These are phyloP conservation scores for Saimiri boliviensis DNA, from an alignment of 2,113 vertebrate species.

Conservation along the genomic window DNA sequence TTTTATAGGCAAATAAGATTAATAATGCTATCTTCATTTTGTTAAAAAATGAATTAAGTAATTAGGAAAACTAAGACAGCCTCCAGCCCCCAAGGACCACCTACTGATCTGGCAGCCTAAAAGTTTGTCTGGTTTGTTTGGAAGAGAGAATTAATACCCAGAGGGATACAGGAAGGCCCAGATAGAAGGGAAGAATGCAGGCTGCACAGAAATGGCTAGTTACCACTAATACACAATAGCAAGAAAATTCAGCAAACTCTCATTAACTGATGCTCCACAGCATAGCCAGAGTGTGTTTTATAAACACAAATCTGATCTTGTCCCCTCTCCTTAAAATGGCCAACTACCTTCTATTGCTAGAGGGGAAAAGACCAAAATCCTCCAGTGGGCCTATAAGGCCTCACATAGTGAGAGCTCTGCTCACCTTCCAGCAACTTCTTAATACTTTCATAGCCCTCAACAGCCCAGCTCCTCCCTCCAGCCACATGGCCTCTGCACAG, in stretches of 20 bases:
- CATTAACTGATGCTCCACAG: background rate
- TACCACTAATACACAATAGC: background rate
- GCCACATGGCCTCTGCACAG: background rate
- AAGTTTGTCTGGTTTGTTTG: background rate
- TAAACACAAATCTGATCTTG: background rate
- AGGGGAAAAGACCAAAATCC: background rate
- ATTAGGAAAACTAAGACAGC: slow-evolving; percentile 15
- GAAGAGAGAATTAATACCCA: background rate
- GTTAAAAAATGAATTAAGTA: slow-evolving; percentile 17
- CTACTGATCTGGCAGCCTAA: background rate
- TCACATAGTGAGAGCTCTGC: background rate
- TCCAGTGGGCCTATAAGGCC: background rate
- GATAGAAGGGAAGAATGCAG: background rate
- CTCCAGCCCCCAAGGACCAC: background rate
- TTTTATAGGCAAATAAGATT: slow-evolving; percentile 30
- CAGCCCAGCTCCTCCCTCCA: background rate
- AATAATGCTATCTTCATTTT: slow-evolving; percentile 28
- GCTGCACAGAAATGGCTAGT: rapidly evolving
- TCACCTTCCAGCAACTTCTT: background rate
- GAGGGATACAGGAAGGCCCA: background rate
- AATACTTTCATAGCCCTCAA: too few relatives aligned
- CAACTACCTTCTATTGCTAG: background rate
- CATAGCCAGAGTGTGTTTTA: background rate
- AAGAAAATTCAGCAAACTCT: background rate
- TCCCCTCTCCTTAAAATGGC: slow-evolving; percentile 12